Conservation (phyloP, 2,888 invertebrate genomes). For the Hermaeophaga mercurialis region DNA sequence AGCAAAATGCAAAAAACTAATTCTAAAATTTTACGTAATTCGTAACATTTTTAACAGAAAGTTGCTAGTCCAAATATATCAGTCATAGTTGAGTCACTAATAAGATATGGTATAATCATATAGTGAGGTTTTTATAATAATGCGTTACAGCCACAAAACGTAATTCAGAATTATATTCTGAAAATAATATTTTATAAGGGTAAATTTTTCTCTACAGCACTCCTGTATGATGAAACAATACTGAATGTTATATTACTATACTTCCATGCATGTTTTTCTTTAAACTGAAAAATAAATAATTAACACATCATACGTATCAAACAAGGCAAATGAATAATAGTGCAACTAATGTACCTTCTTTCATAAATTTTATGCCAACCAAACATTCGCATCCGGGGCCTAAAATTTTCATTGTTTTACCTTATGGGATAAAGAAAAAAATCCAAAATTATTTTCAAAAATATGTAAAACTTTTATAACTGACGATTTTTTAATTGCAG, state of each 20-base stretch:
- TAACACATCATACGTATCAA: too few species aligned
- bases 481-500: not conserved
- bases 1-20: too few species aligned
- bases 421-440: too few species aligned
- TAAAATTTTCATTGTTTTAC: too few species aligned
- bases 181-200: slow-evolving; percentile 10
- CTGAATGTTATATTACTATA: slow-evolving; percentile 6
- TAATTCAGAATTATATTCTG: slow-evolving; percentile 15
- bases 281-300: not conserved
- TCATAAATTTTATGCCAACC: not conserved
- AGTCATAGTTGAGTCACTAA: slow-evolving; percentile 1
- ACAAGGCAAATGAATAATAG: too few species aligned
- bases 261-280: not conserved
- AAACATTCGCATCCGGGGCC: too few species aligned
- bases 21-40: too few species aligned
- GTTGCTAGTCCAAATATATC: too few species aligned
- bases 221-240: slow-evolving; percentile 1
- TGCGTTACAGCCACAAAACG: slow-evolving; percentile 3
- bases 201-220: slow-evolving; percentile 4
- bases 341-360: too few species aligned
- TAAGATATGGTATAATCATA: slow-evolving; percentile 15
- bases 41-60: too few species aligned
- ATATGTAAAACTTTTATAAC: too few species aligned
- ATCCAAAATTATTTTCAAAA: too few species aligned
- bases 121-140: slow-evolving; percentile 17